These are phyloP conservation scores for Sebastiscus albofasciatus DNA, from an alignment of 2,797 vertebrate species.

Conservation along the genomic window DNA sequence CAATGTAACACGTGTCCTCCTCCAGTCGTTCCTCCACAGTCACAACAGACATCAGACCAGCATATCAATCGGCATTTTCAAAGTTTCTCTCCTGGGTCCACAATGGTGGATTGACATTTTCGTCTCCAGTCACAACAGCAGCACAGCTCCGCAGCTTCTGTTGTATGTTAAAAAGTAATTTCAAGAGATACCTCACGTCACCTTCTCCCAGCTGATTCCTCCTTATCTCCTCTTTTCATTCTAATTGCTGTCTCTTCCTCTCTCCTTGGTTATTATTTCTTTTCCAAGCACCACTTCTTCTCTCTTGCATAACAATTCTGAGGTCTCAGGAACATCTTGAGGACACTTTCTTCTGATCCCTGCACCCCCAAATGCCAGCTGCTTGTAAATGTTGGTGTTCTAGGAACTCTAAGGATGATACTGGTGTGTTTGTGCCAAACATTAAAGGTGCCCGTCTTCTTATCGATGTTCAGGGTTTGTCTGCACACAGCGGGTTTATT, in stretches of 20 bases:
- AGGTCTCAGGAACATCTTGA: background rate
- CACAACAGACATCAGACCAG: background rate
- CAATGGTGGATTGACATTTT: background rate
- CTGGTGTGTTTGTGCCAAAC: background rate
- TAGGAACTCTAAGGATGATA: background rate
- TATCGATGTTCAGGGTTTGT: background rate
- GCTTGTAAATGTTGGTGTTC: background rate
- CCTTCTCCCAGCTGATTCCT: background rate
- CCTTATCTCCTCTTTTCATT: background rate
- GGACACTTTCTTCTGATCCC: background rate
- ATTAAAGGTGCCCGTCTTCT: background rate
- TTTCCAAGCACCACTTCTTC: background rate
- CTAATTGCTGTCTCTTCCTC: slow-evolving; percentile 10
- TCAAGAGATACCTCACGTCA: slow-evolving; percentile 3
- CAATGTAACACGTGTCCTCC: slow-evolving; percentile 8
- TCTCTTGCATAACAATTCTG: background rate
- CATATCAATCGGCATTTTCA: slow-evolving; percentile 6
- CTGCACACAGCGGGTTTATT: background rate
- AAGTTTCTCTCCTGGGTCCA: background rate
- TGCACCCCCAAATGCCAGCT: background rate
- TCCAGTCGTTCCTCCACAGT: background rate
- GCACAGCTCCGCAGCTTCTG: background rate
- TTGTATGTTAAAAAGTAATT: background rate
- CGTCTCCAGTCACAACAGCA: background rate
- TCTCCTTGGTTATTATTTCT: background rate